A percentile compares a stretch with the other conserved stretches of the same genome.
phyloP scores from a whole-genome alignment of 2,113 vertebrate species.

The Chaetura pelagica region DNA sequence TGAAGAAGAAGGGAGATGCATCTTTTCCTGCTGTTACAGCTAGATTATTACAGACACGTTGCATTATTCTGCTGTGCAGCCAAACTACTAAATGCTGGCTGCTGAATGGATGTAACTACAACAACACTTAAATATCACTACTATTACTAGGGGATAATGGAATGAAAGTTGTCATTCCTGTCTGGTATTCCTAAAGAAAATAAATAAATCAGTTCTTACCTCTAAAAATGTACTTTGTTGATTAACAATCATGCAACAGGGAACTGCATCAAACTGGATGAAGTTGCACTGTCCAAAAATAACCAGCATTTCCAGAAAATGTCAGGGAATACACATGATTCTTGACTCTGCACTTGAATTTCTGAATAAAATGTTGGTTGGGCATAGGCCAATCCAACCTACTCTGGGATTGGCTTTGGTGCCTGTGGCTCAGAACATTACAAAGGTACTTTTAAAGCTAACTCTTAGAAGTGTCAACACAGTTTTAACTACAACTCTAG shows the following conservation, averaged over 20 bases:
- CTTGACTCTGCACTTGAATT: not conserved
- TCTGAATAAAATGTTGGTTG: not conserved
- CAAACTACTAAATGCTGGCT: not conserved
- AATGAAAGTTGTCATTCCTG: not conserved
- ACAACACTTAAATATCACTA: not conserved
- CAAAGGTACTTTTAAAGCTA: not conserved
- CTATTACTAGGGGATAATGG: not conserved
- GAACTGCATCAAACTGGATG: not conserved
- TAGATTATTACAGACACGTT: not conserved
- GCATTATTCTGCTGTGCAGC: not conserved
- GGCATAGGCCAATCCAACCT: not conserved
- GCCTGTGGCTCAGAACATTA: not conserved
- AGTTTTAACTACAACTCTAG: not conserved
- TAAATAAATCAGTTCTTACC: not conserved
- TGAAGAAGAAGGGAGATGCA: not conserved
- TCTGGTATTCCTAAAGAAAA: not conserved
- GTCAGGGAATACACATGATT: not conserved
- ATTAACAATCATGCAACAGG: not conserved
- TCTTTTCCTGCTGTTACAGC: not conserved
- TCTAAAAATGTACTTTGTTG: not conserved
- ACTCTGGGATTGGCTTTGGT: not conserved
- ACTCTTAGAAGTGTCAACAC: not conserved
- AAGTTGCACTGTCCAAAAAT: not conserved
- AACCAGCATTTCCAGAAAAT: not conserved
- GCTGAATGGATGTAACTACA: not conserved